These are phyloP conservation scores for Trichomalopsis sarcophagae DNA, from an alignment of 1,140 invertebrate species.

Conservation along the genomic window DNA sequence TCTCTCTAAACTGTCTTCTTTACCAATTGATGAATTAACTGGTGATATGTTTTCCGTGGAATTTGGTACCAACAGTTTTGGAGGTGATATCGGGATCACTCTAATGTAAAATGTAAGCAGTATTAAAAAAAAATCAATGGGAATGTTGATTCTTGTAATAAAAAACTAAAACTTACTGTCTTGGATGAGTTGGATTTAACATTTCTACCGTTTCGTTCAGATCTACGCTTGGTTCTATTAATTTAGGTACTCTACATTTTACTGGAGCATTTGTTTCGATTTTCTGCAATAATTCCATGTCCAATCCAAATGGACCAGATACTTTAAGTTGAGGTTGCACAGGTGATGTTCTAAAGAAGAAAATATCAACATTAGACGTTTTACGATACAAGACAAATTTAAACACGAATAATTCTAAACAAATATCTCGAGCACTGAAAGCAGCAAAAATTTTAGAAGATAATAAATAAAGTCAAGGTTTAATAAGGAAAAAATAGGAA, in stretches of 20 bases:
- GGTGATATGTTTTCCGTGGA: slow-evolving; percentile 54
- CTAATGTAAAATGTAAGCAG: slow-evolving; percentile 52
- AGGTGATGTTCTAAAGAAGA: slow-evolving; percentile 62
- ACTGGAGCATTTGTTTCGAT: slow-evolving; percentile 74
- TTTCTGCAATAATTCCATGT: slow-evolving; percentile 80
- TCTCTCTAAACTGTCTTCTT: slow-evolving; percentile 76
- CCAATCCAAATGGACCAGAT: slow-evolving; percentile 82
- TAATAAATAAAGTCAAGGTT: too few species aligned
- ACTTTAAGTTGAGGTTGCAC: slow-evolving; percentile 69
- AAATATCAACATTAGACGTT: neutral
- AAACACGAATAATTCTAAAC: neutral
- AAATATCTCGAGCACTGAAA: neutral
- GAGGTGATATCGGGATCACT: slow-evolving; percentile 74
- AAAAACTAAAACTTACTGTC: slow-evolving; percentile 60
- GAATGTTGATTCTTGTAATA: neutral
- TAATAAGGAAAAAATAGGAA: too few species aligned
- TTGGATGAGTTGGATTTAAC: slow-evolving; percentile 57
- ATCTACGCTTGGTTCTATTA: slow-evolving; percentile 73
- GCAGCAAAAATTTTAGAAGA: neutral
- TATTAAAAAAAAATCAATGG: neutral
- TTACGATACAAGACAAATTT: neutral
- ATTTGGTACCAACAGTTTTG: slow-evolving; percentile 70
- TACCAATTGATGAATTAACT: slow-evolving; percentile 56
- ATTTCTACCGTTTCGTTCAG: slow-evolving; percentile 61
- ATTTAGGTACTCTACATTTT: slow-evolving; percentile 71